Conservation (phyloP, 2,113 vertebrate genomes). For the Ophiodon elongatus region DNA sequence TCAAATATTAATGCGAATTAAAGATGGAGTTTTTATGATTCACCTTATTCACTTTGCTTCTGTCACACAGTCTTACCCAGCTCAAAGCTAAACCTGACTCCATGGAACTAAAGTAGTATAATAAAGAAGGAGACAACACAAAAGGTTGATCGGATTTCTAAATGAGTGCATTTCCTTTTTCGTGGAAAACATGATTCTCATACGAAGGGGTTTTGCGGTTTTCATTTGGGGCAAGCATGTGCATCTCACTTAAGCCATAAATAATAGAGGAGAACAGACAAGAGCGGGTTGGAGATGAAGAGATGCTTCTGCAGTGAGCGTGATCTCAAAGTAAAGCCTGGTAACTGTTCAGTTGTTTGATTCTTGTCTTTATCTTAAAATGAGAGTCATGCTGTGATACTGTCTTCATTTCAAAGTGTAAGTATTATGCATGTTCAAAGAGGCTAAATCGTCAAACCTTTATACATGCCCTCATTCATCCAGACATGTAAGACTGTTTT, state of each 20-base stretch:
- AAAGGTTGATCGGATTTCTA: background rate
- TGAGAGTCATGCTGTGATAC: background rate
- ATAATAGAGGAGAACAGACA: constrained; percentile 37
- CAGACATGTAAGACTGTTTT: background rate
- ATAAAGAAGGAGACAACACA: background rate
- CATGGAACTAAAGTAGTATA: background rate
- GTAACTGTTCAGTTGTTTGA: background rate
- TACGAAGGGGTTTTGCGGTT: background rate
- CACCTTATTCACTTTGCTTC: background rate
- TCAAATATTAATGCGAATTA: background rate
- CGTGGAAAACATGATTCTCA: background rate
- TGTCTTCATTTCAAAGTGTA: background rate
- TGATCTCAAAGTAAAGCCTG: background rate
- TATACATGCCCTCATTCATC: background rate
- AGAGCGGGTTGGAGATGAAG: background rate
- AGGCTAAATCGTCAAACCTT: background rate
- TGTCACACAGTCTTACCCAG: background rate
- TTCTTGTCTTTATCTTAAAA: background rate
- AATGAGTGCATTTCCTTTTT: constrained; percentile 10
- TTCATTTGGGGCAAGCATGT: background rate
- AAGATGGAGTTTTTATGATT: constrained; percentile 1
- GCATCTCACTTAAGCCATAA: constrained; percentile 41
- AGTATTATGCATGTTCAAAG: background rate
- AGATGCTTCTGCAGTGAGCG: background rate
- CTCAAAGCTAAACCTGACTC: background rate